Evolutionary conservation across 2,113 vertebrate genomes (phyloP).

Genomic region (Tiliqua scincoides): DNA sequence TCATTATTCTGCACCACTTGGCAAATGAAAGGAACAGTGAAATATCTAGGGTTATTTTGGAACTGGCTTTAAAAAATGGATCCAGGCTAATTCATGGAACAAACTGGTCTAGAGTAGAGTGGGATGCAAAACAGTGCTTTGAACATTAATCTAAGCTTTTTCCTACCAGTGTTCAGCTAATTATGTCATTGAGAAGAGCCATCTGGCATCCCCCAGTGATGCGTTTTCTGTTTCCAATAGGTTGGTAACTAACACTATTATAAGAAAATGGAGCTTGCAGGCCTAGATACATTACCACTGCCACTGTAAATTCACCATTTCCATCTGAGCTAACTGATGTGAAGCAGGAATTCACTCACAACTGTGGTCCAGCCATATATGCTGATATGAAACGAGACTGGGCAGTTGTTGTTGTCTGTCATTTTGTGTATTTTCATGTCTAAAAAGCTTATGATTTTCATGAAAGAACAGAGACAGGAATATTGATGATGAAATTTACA

Average conservation of each 20-base stretch:
- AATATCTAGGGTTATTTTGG: background rate
- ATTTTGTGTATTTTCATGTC: too few species aligned
- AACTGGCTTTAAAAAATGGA: background rate
- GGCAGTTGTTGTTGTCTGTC: too few species aligned
- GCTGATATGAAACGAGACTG: too few species aligned
- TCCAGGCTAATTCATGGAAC: background rate
- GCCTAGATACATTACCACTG: too few species aligned
- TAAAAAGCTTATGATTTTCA: too few species aligned
- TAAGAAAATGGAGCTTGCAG: too few species aligned
- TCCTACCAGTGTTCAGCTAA: background rate
- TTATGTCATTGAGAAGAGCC: background rate
- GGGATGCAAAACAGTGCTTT: too few species aligned
- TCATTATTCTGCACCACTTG: background rate
- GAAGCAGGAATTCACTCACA: background rate
- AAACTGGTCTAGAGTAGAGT: background rate
- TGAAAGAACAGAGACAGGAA: too few species aligned
- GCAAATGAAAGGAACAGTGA: background rate
- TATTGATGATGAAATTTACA: too few species aligned
- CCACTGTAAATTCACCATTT: too few species aligned
- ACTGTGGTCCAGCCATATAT: background rate
- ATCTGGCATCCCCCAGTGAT: background rate
- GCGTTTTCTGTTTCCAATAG: background rate
- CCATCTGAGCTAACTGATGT: background rate
- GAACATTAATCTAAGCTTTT: background rate
- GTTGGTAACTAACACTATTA: background rate